A percentile compares a stretch with the other conserved stretches of the same genome.
phyloP scores from a whole-genome alignment of 1,140 invertebrate species.

The Drosophila bipectinata region DNA sequence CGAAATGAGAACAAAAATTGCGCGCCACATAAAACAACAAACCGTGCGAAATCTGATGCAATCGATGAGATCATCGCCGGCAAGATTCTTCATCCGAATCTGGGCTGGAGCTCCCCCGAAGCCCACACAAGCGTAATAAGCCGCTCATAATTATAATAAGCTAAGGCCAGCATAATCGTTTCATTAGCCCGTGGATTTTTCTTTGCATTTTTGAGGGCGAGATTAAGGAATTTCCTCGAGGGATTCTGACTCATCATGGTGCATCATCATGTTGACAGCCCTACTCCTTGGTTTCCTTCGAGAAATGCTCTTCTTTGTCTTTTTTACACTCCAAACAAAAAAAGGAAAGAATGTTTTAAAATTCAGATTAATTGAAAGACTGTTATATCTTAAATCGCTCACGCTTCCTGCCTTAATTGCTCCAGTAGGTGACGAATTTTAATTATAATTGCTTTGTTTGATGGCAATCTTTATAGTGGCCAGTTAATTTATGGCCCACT shows the following conservation, averaged over 20 bases:
- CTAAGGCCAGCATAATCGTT: constrained; percentile 34
- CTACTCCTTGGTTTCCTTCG: constrained; percentile 11
- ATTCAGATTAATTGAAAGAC: not conserved
- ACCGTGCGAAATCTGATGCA: constrained; percentile 80
- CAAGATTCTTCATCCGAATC: constrained; percentile 40
- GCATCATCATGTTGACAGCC: constrained; percentile 26
- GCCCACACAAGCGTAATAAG: constrained; percentile 59
- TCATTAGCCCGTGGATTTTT: constrained; percentile 14
- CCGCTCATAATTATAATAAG: constrained; percentile 50
- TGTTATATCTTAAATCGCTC: constrained; percentile 5
- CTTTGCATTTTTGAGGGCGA: not conserved
- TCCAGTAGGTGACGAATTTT: constrained; percentile 32
- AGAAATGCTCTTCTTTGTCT: constrained; percentile 26
- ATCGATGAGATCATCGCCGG: constrained; percentile 75
- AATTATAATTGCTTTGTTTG: constrained; percentile 44
- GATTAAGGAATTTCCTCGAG: not conserved
- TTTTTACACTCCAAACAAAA: constrained; percentile 26
- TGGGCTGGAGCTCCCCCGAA: constrained; percentile 26
- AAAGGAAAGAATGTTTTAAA: not conserved
- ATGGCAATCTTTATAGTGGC: constrained; percentile 31
- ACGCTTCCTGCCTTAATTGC: constrained; percentile 8
- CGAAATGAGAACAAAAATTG: constrained; percentile 55
- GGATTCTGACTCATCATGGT: constrained; percentile 37
- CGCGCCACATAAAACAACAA: constrained; percentile 70
- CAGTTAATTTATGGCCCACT: constrained; percentile 18